phyloP scores from a whole-genome alignment of 2,113 vertebrate genomes.

The Bettongia penicillata region DNA sequence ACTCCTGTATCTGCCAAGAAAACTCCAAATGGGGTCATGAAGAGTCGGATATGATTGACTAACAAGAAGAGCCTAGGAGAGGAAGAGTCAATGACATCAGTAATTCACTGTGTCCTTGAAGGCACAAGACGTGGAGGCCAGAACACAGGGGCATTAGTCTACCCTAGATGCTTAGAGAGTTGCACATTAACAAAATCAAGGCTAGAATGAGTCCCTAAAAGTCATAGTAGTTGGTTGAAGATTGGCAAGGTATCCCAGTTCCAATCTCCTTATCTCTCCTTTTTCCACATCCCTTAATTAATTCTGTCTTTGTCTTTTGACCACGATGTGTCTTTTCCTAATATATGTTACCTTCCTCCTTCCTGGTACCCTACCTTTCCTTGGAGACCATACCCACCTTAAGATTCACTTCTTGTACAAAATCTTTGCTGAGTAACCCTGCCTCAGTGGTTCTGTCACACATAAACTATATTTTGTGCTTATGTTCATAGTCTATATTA shows the following conservation, averaged over 20 bases:
- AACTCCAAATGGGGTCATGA: neutral
- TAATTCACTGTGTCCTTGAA: neutral
- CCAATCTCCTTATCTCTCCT: neutral
- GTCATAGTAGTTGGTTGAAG: neutral
- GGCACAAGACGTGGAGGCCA: neutral
- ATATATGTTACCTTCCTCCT: neutral
- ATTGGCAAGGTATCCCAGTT: neutral
- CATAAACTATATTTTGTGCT: neutral
- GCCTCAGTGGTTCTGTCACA: neutral
- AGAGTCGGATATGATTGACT: neutral
- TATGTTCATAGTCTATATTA: neutral
- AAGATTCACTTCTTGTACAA: neutral
- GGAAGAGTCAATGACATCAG: neutral
- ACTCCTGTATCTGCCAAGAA: neutral
- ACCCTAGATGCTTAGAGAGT: neutral
- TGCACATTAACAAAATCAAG: conserved; percentile 1
- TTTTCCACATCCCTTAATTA: neutral
- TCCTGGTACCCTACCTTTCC: neutral
- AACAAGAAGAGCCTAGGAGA: neutral
- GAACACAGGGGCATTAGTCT: neutral
- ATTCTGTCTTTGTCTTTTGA: neutral
- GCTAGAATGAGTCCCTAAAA: conserved; percentile 16
- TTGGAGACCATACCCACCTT: neutral
- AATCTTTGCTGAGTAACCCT: neutral
- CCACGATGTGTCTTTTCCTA: neutral